These are phyloP conservation scores for Platyscapa corneri DNA, from an alignment of 1,140 invertebrate species.

Conservation along the genomic window DNA sequence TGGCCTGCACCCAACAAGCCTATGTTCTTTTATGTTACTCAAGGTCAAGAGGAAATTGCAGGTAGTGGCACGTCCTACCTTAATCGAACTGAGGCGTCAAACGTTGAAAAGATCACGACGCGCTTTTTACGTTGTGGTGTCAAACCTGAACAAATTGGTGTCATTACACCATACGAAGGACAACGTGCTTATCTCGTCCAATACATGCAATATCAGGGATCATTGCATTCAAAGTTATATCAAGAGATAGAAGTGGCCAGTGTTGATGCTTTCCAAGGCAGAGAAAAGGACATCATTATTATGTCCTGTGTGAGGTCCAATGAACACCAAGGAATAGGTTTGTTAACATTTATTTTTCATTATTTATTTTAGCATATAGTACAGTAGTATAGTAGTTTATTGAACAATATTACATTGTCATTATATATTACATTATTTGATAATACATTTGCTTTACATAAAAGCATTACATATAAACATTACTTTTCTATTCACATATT, in stretches of 20 bases:
- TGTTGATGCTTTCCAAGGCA: constrained; percentile 98
- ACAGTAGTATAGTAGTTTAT: no score
- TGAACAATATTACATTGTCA: no score
- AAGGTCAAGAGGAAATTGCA: constrained; percentile 99
- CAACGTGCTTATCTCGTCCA: constrained; percentile 98
- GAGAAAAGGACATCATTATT: constrained; percentile 99
- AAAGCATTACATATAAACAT: no score
- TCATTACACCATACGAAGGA: constrained; percentile 99
- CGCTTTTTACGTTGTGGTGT: constrained; percentile 95
- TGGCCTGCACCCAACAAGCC: constrained; percentile 98
- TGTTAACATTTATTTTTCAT: background rate
- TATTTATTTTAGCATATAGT: background rate
- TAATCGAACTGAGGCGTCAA: constrained; percentile 98
- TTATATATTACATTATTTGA: no score
- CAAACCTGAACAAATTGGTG: constrained; percentile 98
- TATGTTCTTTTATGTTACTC: constrained; percentile 99
- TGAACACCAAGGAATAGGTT: constrained; percentile 93
- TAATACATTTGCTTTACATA: no score
- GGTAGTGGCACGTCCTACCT: constrained; percentile 98
- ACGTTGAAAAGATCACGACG: constrained; percentile 98
- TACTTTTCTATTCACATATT: no score
- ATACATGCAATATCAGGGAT: constrained; percentile 99
- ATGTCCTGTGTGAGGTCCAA: constrained; percentile 97
- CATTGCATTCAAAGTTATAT: constrained; percentile 96
- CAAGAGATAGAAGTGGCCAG: constrained; percentile 99